Evolutionary conservation across 1,140 invertebrate species (phyloP).

Genomic region (Hycleus phaleratus): DNA sequence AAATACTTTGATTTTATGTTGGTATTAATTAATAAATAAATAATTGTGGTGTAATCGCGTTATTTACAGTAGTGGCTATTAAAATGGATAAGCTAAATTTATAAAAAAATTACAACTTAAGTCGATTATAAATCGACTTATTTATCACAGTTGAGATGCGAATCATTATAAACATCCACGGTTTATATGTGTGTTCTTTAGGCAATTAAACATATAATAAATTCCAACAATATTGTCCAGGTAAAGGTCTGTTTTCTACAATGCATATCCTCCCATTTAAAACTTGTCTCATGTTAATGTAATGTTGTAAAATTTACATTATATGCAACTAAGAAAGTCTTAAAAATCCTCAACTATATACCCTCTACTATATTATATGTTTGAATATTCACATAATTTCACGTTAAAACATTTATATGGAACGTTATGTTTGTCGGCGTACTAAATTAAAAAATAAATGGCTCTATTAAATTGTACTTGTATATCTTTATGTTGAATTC

Average conservation of each 20-base stretch:
- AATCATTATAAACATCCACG: slow-evolving; percentile 4
- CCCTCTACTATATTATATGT: not conserved
- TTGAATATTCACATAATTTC: slow-evolving; percentile 27
- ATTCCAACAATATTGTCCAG: slow-evolving; percentile 8
- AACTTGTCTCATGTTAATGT: slow-evolving; percentile 11
- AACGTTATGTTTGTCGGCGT: slow-evolving; percentile 25
- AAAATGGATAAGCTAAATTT: no score
- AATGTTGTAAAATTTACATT: slow-evolving; percentile 25
- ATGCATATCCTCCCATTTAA: not conserved
- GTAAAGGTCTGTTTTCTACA: no score
- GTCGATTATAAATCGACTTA: not conserved
- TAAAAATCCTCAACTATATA: slow-evolving; percentile 20
- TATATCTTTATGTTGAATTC: slow-evolving; percentile 20
- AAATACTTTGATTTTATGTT: no score
- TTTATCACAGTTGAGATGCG: not conserved
- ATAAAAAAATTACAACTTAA: no score
- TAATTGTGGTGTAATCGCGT: no score
- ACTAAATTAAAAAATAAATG: slow-evolving; percentile 33
- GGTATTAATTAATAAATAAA: no score
- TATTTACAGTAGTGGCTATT: no score
- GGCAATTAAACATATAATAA: slow-evolving; percentile 13
- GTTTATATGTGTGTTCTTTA: slow-evolving; percentile 5
- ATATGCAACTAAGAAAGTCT: slow-evolving; percentile 19
- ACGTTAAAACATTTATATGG: slow-evolving; percentile 24
- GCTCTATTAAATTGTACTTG: slow-evolving; percentile 34